These are phyloP conservation scores for Ceratoteleas bidentatus DNA, from an alignment of 1,140 invertebrate genomes.

Conservation along the genomic window DNA sequence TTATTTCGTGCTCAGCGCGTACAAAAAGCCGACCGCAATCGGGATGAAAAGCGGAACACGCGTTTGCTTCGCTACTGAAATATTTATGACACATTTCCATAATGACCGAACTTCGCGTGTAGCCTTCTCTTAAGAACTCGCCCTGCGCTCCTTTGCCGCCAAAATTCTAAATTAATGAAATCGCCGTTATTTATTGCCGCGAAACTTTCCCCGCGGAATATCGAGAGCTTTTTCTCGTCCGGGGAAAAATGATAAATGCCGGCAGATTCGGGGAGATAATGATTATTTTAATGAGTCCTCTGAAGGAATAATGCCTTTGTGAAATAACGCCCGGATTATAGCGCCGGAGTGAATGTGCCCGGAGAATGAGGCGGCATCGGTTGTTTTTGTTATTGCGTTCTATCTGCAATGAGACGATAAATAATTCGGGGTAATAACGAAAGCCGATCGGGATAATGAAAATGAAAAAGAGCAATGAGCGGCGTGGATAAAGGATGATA, in stretches of 20 bases:
- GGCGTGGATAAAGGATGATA: not conserved
- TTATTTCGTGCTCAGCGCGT: conserved; percentile 42
- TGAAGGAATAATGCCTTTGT: conserved; percentile 20
- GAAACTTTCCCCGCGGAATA: conserved; percentile 48
- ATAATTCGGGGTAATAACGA: not conserved
- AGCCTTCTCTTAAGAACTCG: conserved; percentile 49
- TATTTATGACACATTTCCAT: conserved; percentile 70
- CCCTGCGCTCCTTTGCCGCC: conserved; percentile 23
- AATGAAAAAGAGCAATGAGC: not conserved
- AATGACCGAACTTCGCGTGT: conserved; percentile 67
- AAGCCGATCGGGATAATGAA: not conserved
- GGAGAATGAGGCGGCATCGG: not conserved
- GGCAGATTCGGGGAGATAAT: conserved; percentile 32
- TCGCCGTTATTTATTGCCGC: conserved; percentile 55
- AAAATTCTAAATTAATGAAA: conserved; percentile 63
- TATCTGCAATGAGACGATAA: not conserved
- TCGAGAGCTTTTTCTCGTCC: conserved; percentile 33
- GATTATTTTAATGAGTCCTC: conserved; percentile 40
- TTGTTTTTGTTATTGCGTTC: not conserved
- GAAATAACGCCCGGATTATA: conserved; percentile 10
- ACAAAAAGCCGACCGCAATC: conserved; percentile 42
- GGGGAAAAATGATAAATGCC: conserved; percentile 43
- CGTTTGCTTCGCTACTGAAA: conserved; percentile 65
- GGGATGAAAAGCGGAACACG: conserved; percentile 54
- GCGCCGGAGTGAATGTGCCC: not conserved